Conservation (phyloP, 2,888 invertebrate species). For the Pheosia gnoma region DNA sequence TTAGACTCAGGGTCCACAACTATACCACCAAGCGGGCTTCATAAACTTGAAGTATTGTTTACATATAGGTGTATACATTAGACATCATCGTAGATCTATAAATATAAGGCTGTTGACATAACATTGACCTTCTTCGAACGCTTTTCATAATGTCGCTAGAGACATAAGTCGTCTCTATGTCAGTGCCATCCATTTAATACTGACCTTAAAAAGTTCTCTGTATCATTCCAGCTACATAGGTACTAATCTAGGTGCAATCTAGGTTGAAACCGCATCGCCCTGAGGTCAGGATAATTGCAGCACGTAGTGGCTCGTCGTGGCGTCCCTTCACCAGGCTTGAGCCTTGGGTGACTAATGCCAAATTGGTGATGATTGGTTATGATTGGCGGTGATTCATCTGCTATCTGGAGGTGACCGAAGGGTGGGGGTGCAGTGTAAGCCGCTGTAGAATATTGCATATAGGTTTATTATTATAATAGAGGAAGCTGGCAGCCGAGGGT, state of each 20-base stretch:
- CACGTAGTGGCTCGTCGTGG: constrained; percentile 52
- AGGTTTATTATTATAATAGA: no score
- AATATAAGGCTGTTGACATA: no score
- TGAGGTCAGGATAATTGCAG: constrained; percentile 57
- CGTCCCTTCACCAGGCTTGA: constrained; percentile 71
- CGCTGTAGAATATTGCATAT: neutral
- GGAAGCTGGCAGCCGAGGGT: no score
- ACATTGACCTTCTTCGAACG: no score
- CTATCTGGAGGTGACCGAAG: constrained; percentile 15
- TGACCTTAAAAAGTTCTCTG: neutral
- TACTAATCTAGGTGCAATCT: neutral
- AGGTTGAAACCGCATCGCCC: constrained; percentile 38
- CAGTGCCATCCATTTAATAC: neutral
- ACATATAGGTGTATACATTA: no score
- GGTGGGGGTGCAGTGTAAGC: constrained; percentile 19
- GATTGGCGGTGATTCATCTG: constrained; percentile 54
- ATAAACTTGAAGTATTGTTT: no score
- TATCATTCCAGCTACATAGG: neutral
- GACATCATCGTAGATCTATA: no score
- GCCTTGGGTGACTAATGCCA: constrained; percentile 60
- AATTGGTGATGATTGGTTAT: constrained; percentile 56
- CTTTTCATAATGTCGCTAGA: no score
- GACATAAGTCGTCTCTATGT: neutral
- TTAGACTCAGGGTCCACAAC: no score
- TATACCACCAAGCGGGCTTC: no score